phyloP scores from a whole-genome alignment of 2,888 invertebrate species.

The Habroteleia sp. region DNA sequence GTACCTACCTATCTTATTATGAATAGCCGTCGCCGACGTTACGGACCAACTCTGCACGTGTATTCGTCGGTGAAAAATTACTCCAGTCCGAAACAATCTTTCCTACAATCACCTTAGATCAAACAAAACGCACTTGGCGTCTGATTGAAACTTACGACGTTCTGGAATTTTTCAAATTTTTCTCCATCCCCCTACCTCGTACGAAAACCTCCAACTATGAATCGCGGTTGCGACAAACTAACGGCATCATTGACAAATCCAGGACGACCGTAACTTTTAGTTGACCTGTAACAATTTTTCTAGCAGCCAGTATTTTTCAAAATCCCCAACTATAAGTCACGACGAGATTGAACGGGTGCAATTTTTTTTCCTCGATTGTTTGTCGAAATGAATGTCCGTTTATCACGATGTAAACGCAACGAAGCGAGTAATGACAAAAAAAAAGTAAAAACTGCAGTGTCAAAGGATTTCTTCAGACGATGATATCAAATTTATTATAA shows the following conservation, averaged over 20 bases:
- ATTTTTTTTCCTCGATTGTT: background rate
- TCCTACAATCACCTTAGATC: slow-evolving; percentile 8
- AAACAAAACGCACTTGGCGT: slow-evolving; percentile 4
- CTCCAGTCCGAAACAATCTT: slow-evolving; percentile 37
- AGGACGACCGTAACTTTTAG: too few species aligned
- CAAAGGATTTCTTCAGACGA: background rate
- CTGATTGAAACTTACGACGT: slow-evolving; percentile 20
- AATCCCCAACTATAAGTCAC: slow-evolving; percentile 21
- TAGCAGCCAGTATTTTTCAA: too few species aligned
- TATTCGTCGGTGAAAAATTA: slow-evolving; percentile 57
- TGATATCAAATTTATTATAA: slow-evolving; percentile 50
- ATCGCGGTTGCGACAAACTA: too few species aligned
- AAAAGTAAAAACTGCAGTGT: background rate
- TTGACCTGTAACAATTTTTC: too few species aligned
- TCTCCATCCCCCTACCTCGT: too few species aligned
- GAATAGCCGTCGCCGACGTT: slow-evolving; percentile 67
- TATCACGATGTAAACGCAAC: slow-evolving; percentile 17
- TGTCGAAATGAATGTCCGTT: too few species aligned
- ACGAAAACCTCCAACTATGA: background rate
- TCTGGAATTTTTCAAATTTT: too few species aligned
- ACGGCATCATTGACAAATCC: too few species aligned
- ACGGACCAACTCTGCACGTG: slow-evolving; percentile 48
- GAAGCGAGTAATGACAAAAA: slow-evolving; percentile 4
- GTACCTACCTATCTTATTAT: slow-evolving; percentile 74
- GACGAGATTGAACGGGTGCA: background rate